Evolutionary conservation across 2,888 invertebrate genomes (phyloP), one percentile per base, ranked within the genome.

Genomic region (Protophormia terraenovae): DNA sequence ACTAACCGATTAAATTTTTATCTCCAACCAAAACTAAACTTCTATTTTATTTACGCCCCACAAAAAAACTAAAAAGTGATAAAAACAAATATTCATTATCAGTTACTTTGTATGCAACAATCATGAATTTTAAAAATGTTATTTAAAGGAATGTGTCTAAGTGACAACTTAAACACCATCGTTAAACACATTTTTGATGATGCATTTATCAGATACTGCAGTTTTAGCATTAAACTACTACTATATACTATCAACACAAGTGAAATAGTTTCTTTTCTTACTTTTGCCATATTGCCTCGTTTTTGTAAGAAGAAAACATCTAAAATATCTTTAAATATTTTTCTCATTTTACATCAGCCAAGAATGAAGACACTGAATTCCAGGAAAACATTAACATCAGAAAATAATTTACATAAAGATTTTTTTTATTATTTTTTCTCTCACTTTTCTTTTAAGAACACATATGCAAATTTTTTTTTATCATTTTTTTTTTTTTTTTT

Each of bases 331-430:
- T 41, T 41, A 41, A n/a, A 14, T 41, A 3, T 14, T 41, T n/a
- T n/a, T n/a, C n/a, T 35, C 35, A 10, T 35, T 35, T 35, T 35
- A 5, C 2, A 35, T 10, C 14, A n/a, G 14, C n/a, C n/a, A n/a
- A 3, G 7, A 41, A 60, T 0, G n/a, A 73, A 32, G 12, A 41
- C 22, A 12, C 22, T 88, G 88, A 89, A 89, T 90, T 90, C 89
- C 88, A 87, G 87, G 85, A 90, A 90, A 88, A 66, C 47, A 58
- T 84, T 71, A 71, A 89, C 87, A 89, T 87, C 87, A 45, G 58
- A 84, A 71, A 50, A 64, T 78, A 62, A 76, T 79, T 84, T 79
- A 41, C 79, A 84, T 80, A 72, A 66, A 35, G 60, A 67, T 45
- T 73, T 35, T 75, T 47, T 50, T 24, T 38, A 27, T 27, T 32